Evolutionary conservation across 2,797 vertebrate species (phyloP).

Genomic region (Schizopygopsis pylzovi): DNA sequence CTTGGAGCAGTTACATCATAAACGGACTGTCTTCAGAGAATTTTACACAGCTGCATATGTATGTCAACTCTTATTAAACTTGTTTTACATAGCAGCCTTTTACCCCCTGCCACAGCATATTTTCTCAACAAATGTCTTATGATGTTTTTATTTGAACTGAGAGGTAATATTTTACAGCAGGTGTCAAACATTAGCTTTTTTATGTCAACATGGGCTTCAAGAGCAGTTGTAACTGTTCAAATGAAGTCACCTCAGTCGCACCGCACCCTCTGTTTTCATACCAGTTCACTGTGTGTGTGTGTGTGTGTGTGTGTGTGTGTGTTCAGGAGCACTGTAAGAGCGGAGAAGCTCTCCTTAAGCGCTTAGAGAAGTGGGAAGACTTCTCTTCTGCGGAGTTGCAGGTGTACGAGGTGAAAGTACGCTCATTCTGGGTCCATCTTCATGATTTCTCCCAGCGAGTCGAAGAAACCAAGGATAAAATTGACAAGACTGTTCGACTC

Average conservation of each 20-base stretch:
- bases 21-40: conserved; percentile 83
- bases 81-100: neutral
- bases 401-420: conserved; percentile 76
- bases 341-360: conserved; percentile 81
- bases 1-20: conserved; percentile 80
- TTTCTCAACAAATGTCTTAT: neutral
- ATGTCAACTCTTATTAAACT: conserved; percentile 49
- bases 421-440: conserved; percentile 79
- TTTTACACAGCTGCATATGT: conserved; percentile 83
- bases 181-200: conserved; percentile 28
- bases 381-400: conserved; percentile 77
- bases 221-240: conserved; percentile 24
- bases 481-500: conserved; percentile 80
- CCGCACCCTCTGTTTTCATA: conserved; percentile 3
- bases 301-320: conserved; percentile 37
- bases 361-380: conserved; percentile 80
- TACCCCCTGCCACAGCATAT: neutral
- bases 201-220: conserved; percentile 24
- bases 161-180: conserved; percentile 9
- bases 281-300: conserved; percentile 8
- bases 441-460: conserved; percentile 85
- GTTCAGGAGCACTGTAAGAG: conserved; percentile 80
- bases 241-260: conserved; percentile 27
- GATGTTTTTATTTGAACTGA: neutral
- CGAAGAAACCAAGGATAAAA: conserved; percentile 74